Conservation (phyloP, 2,113 vertebrate species). For the Takifugu bimaculatus region DNA sequence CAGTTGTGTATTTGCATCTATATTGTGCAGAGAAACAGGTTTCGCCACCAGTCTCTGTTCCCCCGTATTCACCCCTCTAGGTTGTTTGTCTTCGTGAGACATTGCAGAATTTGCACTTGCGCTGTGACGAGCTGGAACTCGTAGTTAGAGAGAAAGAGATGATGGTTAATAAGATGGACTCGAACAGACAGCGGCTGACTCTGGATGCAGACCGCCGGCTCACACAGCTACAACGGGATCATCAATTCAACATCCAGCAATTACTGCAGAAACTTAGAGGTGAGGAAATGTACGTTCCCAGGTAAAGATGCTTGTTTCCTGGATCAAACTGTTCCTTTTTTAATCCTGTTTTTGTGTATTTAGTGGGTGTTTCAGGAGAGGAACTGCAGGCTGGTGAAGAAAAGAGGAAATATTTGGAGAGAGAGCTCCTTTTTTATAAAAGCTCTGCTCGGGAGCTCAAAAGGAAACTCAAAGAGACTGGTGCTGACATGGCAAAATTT, state of each 20-base stretch:
- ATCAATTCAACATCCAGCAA: constrained; percentile 82
- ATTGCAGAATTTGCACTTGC: constrained; percentile 73
- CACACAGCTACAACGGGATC: constrained; percentile 80
- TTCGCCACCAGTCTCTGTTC: neutral
- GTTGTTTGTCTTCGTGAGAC: constrained; percentile 81
- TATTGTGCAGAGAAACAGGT: no score
- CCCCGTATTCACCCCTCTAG: constrained; percentile 53
- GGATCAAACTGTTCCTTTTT: no score
- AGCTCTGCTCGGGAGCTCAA: constrained; percentile 85
- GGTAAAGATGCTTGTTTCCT: no score
- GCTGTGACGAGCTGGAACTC: constrained; percentile 80
- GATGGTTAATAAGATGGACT: constrained; percentile 72
- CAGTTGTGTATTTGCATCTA: no score
- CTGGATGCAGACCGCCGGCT: constrained; percentile 80
- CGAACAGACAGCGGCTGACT: constrained; percentile 75
- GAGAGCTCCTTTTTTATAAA: constrained; percentile 90
- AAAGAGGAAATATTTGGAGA: constrained; percentile 85
- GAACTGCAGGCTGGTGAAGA: constrained; percentile 68
- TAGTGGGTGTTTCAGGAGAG: constrained; percentile 74
- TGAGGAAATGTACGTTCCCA: constrained; percentile 36
- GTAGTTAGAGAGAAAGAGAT: constrained; percentile 73
- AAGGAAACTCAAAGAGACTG: constrained; percentile 79
- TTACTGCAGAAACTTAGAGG: constrained; percentile 81
- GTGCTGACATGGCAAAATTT: constrained; percentile 41
- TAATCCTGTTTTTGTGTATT: constrained; percentile 28